Conservation (phyloP, 2,888 invertebrate genomes). For the Harpagoxenus sublaevis region DNA sequence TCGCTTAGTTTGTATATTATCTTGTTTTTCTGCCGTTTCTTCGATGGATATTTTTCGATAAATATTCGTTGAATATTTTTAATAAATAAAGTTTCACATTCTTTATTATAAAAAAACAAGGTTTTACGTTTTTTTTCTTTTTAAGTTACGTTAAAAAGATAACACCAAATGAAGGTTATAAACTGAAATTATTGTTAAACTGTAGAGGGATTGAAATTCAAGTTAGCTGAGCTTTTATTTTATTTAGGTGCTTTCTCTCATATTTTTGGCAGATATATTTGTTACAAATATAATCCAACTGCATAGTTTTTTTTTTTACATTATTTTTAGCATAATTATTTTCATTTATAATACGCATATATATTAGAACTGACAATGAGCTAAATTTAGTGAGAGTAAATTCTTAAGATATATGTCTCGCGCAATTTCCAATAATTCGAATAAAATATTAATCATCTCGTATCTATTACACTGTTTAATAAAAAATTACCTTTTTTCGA, state of each 20-base stretch:
- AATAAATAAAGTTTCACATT: not conserved
- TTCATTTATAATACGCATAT: not conserved
- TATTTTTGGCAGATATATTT: not conserved
- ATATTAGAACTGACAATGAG: not conserved
- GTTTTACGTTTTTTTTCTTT: not conserved
- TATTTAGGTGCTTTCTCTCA: not conserved
- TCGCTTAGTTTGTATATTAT: slow-evolving; percentile 18
- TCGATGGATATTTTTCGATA: not conserved
- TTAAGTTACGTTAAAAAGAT: not conserved
- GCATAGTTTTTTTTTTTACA: not conserved
- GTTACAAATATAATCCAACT: not conserved
- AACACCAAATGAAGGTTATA: not conserved
- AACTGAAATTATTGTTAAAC: not conserved
- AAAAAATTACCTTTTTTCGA: no score
- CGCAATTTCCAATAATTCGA: not conserved
- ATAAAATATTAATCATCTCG: not conserved
- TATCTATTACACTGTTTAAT: no score
- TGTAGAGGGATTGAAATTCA: not conserved
- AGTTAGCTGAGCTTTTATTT: not conserved
- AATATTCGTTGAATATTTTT: slow-evolving; percentile 1
- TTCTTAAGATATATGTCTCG: not conserved
- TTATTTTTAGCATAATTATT: not conserved
- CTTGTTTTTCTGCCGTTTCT: not conserved
- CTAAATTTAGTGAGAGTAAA: not conserved
- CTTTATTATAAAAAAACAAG: not conserved